These are phyloP conservation scores for Dorcus hopei DNA, from an alignment of 2,888 invertebrate species.

Conservation along the genomic window DNA sequence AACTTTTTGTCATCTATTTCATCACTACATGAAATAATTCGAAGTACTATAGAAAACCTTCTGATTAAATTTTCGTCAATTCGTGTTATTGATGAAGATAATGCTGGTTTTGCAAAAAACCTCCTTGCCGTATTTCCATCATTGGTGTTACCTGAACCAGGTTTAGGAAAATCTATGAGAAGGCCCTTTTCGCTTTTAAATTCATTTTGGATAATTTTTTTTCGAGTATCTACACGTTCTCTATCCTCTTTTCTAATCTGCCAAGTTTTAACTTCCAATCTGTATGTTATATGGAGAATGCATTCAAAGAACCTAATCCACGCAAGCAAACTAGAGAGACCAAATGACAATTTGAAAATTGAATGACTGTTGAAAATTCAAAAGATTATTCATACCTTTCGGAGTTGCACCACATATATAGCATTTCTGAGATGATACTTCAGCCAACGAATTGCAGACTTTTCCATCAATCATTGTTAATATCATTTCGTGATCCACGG, in stretches of 20 bases:
- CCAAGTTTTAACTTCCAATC: neutral
- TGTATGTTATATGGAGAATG: neutral
- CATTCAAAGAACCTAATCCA: neutral
- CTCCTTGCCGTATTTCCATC: neutral
- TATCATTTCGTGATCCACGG: neutral
- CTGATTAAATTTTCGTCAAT: neutral
- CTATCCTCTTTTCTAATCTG: neutral
- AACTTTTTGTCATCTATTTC: constrained; percentile 1
- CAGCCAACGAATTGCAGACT: neutral
- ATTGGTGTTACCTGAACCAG: constrained; percentile 6
- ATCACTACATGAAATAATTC: neutral
- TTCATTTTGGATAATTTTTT: neutral
- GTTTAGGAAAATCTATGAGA: neutral
- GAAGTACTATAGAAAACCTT: neutral
- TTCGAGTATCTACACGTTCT: neutral
- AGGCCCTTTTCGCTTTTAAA: neutral
- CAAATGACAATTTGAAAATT: neutral
- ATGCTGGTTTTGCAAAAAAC: neutral
- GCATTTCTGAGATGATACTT: neutral
- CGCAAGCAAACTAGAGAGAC: neutral
- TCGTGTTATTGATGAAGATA: neutral
- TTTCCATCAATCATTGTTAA: neutral
- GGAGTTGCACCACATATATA: neutral
- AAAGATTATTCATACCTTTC: neutral
- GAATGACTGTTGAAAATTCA: neutral